Percentiles rank a stretch among this genome's conserved stretches.
Evolutionary conservation across 2,888 invertebrate species (phyloP).

Genomic region (Phragmatobia fuliginosa): DNA sequence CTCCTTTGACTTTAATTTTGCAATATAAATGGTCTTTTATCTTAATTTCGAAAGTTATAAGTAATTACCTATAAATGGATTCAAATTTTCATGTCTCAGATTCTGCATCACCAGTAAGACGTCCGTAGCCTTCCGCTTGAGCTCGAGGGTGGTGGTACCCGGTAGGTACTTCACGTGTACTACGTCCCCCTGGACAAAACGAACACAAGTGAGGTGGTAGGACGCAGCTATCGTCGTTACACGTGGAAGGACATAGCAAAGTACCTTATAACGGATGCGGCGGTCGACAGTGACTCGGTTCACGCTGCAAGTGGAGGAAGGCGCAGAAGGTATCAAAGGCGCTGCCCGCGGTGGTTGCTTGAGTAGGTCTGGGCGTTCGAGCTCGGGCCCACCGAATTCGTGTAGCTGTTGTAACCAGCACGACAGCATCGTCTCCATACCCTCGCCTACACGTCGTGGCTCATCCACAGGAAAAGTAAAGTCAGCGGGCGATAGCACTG

Average conservation of each 20-base stretch:
- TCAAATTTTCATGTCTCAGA: slow-evolving; percentile 96
- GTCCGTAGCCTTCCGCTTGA: slow-evolving; percentile 93
- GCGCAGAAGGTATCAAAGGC: slow-evolving; percentile 68
- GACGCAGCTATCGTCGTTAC: neutral
- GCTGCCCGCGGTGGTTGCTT: slow-evolving; percentile 88
- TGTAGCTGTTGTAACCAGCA: slow-evolving; percentile 95
- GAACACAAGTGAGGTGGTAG: neutral
- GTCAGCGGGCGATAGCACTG: slow-evolving; percentile 58
- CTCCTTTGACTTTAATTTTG: neutral
- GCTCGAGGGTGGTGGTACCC: slow-evolving; percentile 87
- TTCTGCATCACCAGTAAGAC: slow-evolving; percentile 93
- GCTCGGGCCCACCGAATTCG: slow-evolving; percentile 93
- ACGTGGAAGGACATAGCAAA: neutral
- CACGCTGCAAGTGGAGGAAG: slow-evolving; percentile 84
- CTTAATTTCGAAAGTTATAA: neutral
- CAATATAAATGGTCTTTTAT: neutral
- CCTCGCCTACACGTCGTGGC: slow-evolving; percentile 85
- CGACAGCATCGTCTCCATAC: slow-evolving; percentile 94
- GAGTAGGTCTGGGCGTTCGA: slow-evolving; percentile 94
- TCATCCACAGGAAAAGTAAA: slow-evolving; percentile 69
- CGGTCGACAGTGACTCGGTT: slow-evolving; percentile 87
- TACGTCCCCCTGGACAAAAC: slow-evolving; percentile 91
- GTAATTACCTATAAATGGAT: slow-evolving; percentile 91
- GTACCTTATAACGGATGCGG: slow-evolving; percentile 94
- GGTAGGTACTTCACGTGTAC: slow-evolving; percentile 95